Evolutionary conservation across 2,113 vertebrate genomes (phyloP).

Genomic region (Edolisoma coerulescens): DNA sequence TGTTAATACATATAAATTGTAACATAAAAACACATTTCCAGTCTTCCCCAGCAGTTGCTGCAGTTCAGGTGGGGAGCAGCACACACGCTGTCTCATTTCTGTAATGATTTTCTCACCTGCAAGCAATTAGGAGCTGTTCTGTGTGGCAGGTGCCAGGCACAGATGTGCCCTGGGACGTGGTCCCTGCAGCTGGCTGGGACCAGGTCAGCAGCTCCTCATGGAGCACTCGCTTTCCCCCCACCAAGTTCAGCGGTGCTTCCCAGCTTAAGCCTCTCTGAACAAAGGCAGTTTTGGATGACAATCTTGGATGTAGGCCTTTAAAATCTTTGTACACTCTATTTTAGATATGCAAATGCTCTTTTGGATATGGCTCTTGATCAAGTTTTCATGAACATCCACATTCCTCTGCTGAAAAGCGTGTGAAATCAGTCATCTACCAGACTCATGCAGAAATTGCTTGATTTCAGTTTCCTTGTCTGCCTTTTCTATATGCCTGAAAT

Average conservation of each 20-base stretch:
- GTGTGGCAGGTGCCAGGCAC: neutral
- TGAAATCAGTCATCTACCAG: slow-evolving; percentile 55
- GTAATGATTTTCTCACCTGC: neutral
- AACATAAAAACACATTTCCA: neutral
- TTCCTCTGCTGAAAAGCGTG: slow-evolving; percentile 32
- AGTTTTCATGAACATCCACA: slow-evolving; percentile 52
- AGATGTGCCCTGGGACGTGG: neutral
- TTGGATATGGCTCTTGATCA: slow-evolving; percentile 54
- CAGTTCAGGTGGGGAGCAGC: neutral
- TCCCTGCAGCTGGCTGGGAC: neutral
- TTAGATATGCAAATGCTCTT: slow-evolving; percentile 55
- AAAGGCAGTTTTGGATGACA: slow-evolving; percentile 24
- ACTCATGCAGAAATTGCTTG: slow-evolving; percentile 32
- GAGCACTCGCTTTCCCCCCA: neutral
- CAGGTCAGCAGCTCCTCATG: neutral
- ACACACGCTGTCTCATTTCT: neutral
- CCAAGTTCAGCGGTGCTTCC: neutral
- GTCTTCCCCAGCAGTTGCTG: neutral
- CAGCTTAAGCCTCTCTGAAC: neutral
- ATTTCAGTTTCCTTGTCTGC: slow-evolving; percentile 40
- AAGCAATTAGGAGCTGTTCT: neutral
- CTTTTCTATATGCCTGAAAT: slow-evolving; percentile 34
- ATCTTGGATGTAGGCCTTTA: slow-evolving; percentile 38
- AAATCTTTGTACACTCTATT: slow-evolving; percentile 47
- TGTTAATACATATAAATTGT: neutral